Evolutionary conservation across 2,797 vertebrate species (phyloP).

Genomic region (Pseudochaenichthys georgianus): DNA sequence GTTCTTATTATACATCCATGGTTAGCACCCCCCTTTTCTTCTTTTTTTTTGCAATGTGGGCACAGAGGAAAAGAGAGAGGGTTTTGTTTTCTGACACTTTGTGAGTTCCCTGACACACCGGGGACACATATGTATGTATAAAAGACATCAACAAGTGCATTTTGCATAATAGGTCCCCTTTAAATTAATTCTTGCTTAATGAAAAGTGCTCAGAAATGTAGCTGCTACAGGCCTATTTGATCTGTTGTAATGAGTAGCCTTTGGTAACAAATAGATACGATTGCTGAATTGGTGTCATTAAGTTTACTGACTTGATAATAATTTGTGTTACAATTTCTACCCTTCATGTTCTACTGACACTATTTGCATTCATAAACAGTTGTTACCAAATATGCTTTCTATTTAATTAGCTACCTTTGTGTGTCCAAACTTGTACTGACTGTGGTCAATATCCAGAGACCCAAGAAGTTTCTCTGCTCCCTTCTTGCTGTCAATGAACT

Average conservation of each 20-base stretch:
- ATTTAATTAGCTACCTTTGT: slow-evolving; percentile 75
- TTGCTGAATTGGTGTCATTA: neutral
- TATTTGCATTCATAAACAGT: neutral
- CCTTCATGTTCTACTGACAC: neutral
- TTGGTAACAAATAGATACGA: neutral
- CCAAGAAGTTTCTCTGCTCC: slow-evolving; percentile 83
- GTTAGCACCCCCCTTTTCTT: no score
- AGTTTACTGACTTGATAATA: neutral
- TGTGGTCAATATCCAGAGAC: slow-evolving; percentile 82
- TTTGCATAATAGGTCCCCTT: no score
- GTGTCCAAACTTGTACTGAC: slow-evolving; percentile 85
- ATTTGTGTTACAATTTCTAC: neutral
- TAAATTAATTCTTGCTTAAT: neutral
- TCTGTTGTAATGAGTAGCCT: neutral
- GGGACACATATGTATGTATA: no score
- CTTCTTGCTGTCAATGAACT: slow-evolving; percentile 85
- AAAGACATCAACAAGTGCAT: no score
- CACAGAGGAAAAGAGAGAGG: no score
- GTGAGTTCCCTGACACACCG: no score
- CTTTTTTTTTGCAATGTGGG: no score
- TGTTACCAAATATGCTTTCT: neutral
- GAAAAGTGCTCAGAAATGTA: neutral
- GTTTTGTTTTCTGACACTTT: no score
- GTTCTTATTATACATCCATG: no score
- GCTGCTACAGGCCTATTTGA: neutral